Conservation (phyloP, 2,113 vertebrate genomes). For the Neolamprologus variostigma region DNA sequence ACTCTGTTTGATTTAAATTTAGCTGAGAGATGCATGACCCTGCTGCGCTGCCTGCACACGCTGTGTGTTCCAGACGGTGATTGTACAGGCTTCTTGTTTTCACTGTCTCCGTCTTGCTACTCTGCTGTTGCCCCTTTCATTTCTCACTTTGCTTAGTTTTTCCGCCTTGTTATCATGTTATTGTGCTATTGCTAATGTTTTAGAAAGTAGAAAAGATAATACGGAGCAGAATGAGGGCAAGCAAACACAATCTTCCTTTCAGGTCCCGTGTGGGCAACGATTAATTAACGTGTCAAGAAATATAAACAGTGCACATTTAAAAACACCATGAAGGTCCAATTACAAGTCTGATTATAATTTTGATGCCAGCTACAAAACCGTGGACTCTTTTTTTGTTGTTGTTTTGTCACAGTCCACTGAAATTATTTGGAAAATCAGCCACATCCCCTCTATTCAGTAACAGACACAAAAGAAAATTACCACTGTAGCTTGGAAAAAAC, state of each 20-base stretch:
- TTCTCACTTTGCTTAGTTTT: background rate
- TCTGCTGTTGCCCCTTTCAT: background rate
- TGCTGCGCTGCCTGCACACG: background rate
- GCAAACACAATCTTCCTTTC: background rate
- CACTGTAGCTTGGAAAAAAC: background rate
- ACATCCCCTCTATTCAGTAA: background rate
- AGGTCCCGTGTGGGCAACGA: background rate
- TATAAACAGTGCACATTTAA: background rate
- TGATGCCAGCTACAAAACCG: background rate
- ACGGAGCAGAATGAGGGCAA: background rate
- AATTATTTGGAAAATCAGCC: background rate
- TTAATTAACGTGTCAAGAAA: background rate
- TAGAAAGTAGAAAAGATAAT: background rate
- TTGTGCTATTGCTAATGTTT: background rate
- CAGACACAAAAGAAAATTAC: background rate
- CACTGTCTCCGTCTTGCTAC: background rate
- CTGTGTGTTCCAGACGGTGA: background rate
- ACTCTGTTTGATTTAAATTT: constrained; percentile 28
- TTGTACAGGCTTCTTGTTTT: background rate
- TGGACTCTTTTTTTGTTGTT: background rate
- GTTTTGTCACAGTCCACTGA: background rate
- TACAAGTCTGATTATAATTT: background rate
- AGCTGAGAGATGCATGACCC: constrained; percentile 18
- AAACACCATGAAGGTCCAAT: background rate
- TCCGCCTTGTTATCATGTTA: background rate